These are phyloP conservation scores for Aldabrachelys gigantea DNA, from an alignment of 2,113 vertebrate genomes.

Conservation along the genomic window DNA sequence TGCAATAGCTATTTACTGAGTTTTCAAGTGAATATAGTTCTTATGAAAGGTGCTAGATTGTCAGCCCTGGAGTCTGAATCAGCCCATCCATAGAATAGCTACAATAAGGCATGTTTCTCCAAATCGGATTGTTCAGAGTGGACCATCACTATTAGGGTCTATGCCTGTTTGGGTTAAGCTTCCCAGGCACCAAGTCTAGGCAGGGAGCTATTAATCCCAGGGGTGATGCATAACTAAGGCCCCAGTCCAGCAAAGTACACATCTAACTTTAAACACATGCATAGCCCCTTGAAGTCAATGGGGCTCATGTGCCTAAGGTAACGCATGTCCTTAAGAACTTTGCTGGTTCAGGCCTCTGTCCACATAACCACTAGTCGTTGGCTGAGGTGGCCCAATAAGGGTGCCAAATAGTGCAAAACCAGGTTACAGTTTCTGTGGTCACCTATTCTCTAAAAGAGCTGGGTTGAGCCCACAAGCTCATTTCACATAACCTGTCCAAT, in stretches of 20 bases:
- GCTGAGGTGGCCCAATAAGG: not conserved
- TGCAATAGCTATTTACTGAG: not conserved
- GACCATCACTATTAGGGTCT: not conserved
- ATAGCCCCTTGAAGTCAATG: not conserved
- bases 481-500: not conserved
- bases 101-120: not conserved
- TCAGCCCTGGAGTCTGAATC: not conserved
- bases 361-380: not conserved
- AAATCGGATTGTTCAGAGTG: not conserved
- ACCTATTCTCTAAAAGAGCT: not conserved
- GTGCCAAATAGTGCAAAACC: not conserved
- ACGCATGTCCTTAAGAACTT: accelerated
- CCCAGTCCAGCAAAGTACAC: not conserved
- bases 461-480: not conserved
- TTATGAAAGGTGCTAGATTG: not conserved
- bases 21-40: not conserved
- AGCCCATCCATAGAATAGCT: not conserved
- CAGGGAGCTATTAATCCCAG: not conserved
- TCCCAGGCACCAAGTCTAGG: not conserved
- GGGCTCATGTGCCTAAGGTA: not conserved
- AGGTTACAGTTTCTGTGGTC: not conserved
- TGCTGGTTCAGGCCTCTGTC: not conserved
- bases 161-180: not conserved
- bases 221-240: not conserved
- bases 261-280: not conserved